A percentile compares a stretch with the other conserved stretches of the same genome.
phyloP scores from a whole-genome alignment of 2,113 vertebrate genomes.

The Sterrhoptilus dennistouni region DNA sequence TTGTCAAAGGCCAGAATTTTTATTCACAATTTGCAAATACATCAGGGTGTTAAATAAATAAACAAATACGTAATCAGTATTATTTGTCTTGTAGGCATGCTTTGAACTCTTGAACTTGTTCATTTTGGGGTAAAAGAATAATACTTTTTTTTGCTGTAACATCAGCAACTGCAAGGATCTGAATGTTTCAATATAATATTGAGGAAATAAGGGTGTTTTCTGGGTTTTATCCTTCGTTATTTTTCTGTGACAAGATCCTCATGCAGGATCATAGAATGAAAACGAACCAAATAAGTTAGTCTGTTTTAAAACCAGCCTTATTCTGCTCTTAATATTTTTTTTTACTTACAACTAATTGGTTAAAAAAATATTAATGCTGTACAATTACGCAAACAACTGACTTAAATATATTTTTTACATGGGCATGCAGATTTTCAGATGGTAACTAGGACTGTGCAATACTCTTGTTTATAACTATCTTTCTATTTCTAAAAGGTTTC shows the following conservation, averaged over 20 bases:
- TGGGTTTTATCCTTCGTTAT: neutral
- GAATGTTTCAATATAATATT: neutral
- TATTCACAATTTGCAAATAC: neutral
- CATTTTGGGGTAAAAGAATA: neutral
- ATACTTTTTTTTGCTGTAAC: neutral
- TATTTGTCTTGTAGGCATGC: neutral
- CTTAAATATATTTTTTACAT: neutral
- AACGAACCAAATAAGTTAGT: neutral
- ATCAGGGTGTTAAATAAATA: neutral
- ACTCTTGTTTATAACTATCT: neutral
- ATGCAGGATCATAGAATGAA: neutral
- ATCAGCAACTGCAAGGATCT: neutral
- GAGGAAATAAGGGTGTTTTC: neutral
- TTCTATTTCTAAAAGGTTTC: slow-evolving; percentile 67
- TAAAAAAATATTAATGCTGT: neutral
- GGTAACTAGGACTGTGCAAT: neutral
- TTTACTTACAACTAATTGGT: neutral
- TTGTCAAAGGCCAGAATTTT: neutral
- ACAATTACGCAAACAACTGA: neutral
- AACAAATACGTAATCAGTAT: neutral
- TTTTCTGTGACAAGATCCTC: neutral
- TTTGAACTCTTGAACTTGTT: neutral
- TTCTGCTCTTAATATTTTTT: neutral
- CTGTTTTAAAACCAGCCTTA: neutral
- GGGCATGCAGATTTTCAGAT: neutral